These are phyloP conservation scores for Caretta caretta DNA, from an alignment of 2,113 vertebrate species.

Conservation along the genomic window DNA sequence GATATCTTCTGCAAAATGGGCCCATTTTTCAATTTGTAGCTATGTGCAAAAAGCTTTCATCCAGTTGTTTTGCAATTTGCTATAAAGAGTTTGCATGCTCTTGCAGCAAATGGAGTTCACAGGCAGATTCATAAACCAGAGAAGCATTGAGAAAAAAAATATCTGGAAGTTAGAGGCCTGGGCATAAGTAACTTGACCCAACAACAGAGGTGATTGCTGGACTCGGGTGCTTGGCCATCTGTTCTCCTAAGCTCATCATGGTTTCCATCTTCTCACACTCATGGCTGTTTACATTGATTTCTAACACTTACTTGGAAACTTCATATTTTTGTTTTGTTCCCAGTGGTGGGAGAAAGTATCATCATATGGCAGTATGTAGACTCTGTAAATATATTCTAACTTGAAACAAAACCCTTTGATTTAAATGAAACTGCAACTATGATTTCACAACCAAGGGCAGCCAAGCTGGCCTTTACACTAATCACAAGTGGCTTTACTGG, in stretches of 20 bases:
- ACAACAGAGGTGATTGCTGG: neutral
- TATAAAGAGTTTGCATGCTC: neutral
- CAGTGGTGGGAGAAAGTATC: neutral
- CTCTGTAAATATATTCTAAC: neutral
- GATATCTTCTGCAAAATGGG: neutral
- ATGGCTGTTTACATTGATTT: conserved; percentile 2
- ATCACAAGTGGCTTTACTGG: neutral
- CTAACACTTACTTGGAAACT: neutral
- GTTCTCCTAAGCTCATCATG: neutral
- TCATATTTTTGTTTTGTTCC: neutral
- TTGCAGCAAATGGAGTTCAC: neutral
- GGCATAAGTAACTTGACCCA: neutral
- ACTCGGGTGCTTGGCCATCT: neutral
- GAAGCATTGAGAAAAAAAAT: neutral
- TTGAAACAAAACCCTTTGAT: neutral
- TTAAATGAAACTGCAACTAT: neutral
- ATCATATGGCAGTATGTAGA: neutral
- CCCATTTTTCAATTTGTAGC: neutral
- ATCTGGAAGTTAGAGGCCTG: neutral
- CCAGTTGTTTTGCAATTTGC: neutral
- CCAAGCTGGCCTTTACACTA: neutral
- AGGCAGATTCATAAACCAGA: neutral
- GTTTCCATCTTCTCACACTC: conserved; percentile 25
- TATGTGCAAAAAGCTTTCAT: neutral
- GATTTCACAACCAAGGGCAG: neutral